Base-by-base conservation (phyloP, 1,140 invertebrate genomes). In the Drosophila ohnishii region DNA sequence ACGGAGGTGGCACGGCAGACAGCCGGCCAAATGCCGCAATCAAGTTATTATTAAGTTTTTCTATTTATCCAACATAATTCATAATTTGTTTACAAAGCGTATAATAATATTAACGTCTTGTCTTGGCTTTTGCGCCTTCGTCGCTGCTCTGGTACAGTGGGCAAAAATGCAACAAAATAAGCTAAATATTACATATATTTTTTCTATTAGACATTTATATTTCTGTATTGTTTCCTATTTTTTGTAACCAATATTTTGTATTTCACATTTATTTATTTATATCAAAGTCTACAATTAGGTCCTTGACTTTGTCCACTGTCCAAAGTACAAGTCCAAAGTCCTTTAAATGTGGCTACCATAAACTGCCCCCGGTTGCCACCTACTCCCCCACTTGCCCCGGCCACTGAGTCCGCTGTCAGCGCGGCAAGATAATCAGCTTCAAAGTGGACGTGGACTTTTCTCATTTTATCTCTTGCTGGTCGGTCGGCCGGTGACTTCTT, bases 21-120 rank as follows among this genome's bases (percentile, higher is more conserved):
- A 64, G 55, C 51, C 40, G 58, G 44, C 58, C 80, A 84, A 88
- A 88, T 88, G 80, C 85, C 84, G 85, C 85, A 88, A 88, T 88
- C 84, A 88, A 88, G 84, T 88, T 89, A 88, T 88, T 88, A 88
- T 88, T 84, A 88, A 88, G 84, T 88, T 88, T 88, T 88, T 88
- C 84, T 88, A 88, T 88, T 88, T 89, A 89, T 89, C 85, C 84
- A 88, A 70, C 84, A 89, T 88, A 84, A 88, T 88, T 88, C 84
- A 88, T 88, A 88, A 88, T 89, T 88, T 88, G 84, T 88, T 88
- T 88, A 88, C 84, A 89, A 89, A 88, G 84, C 84, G 77, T 88
- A 80, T 89, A 88, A 88, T 84, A 80, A 88, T 88, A 84, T 88
- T 88, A 88, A 89, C 84, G 85, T 88, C 85, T 89, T 78, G 77